Conservation (phyloP, 2,888 invertebrate genomes). For the Brachyopa scutellaris region DNA sequence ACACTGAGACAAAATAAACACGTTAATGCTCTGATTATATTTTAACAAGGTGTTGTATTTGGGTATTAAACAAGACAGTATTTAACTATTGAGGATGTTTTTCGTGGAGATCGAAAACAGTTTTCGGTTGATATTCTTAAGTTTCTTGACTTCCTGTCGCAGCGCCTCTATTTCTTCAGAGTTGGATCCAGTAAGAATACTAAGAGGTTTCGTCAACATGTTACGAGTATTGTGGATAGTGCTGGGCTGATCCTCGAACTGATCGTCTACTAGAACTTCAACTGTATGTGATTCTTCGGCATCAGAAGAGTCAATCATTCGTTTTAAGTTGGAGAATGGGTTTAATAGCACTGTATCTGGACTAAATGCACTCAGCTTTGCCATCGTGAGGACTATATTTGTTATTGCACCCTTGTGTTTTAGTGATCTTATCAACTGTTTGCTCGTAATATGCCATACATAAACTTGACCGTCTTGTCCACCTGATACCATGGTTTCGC, state of each 20-base stretch:
- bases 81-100: slow-evolving; percentile 51
- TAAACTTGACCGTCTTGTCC: slow-evolving; percentile 88
- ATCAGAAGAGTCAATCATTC: slow-evolving; percentile 83
- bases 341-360: slow-evolving; percentile 84
- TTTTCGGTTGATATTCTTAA: slow-evolving; percentile 57
- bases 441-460: slow-evolving; percentile 91
- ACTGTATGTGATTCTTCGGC: slow-evolving; percentile 80
- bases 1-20: slow-evolving; percentile 29
- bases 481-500: slow-evolving; percentile 88
- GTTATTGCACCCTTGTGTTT: slow-evolving; percentile 89
- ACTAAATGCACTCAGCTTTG: slow-evolving; percentile 84
- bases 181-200: background rate
- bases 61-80: slow-evolving; percentile 44
- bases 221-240: background rate
- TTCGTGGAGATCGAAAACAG: slow-evolving; percentile 56
- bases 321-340: slow-evolving; percentile 85
- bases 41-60: slow-evolving; percentile 20
- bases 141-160: slow-evolving; percentile 67
- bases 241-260: slow-evolving; percentile 34
- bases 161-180: slow-evolving; percentile 59
- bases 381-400: slow-evolving; percentile 86
- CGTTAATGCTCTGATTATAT: background rate
- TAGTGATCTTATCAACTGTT: slow-evolving; percentile 87
- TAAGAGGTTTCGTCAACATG: background rate
- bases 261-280: slow-evolving; percentile 79